Conservation (phyloP, 2,113 vertebrate species). For the Ovis canadensis region DNA sequence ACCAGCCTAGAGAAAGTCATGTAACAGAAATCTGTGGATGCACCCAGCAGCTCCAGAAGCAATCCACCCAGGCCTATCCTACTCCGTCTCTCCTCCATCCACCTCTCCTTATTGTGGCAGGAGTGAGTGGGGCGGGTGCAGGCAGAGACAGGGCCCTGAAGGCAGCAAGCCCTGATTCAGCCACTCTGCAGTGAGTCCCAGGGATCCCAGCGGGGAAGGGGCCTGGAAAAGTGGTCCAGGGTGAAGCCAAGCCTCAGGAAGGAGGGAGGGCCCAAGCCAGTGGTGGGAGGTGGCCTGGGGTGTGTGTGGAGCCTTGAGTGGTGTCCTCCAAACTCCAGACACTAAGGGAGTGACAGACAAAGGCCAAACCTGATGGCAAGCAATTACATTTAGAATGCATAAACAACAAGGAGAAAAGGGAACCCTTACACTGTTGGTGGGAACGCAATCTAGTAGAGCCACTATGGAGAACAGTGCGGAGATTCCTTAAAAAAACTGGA, state of each 20-base stretch:
- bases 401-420: background rate
- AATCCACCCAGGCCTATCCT: background rate
- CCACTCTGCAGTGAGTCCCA: background rate
- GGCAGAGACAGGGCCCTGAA: background rate
- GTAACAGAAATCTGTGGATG: background rate
- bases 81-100: background rate
- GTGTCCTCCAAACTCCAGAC: background rate
- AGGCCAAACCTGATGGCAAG: background rate
- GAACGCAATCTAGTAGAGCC: background rate
- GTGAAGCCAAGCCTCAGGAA: background rate
- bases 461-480: background rate
- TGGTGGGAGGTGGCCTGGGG: background rate
- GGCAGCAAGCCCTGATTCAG: background rate
- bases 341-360: background rate
- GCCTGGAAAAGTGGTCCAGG: background rate
- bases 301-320: background rate
- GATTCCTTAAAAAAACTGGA: background rate
- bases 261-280: background rate
- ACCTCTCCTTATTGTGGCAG: background rate
- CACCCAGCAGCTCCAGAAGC: background rate
- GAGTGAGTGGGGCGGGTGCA: background rate
- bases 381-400: background rate
- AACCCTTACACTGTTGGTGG: background rate
- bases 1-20: background rate
- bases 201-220: background rate